Conservation (phyloP, 2,888 invertebrate species). For the Polyommatus icarus region DNA sequence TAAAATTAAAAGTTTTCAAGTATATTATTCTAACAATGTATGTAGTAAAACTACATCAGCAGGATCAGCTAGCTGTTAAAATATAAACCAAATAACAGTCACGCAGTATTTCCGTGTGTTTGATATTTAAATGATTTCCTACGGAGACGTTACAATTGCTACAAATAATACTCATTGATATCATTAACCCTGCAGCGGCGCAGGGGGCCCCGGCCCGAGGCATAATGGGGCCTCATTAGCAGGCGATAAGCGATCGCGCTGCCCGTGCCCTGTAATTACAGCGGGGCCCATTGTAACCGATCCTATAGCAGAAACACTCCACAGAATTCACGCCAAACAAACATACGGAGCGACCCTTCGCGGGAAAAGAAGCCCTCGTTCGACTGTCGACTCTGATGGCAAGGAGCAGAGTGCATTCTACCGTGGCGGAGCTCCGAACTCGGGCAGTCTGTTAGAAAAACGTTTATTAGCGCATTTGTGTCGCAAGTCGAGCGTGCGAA, state of each 20-base stretch:
- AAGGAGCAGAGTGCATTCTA: slow-evolving; percentile 40
- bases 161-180: slow-evolving; percentile 23
- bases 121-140: slow-evolving; percentile 17
- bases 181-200: slow-evolving; percentile 24
- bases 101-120: not conserved
- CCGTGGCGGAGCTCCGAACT: slow-evolving; percentile 47
- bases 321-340: slow-evolving; percentile 52
- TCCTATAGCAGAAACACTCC: slow-evolving; percentile 40
- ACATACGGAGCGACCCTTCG: slow-evolving; percentile 45
- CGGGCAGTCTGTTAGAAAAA: slow-evolving; percentile 58
- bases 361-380: slow-evolving; percentile 31
- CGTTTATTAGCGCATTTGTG: slow-evolving; percentile 72
- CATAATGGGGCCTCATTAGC: slow-evolving; percentile 28
- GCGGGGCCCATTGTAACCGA: slow-evolving; percentile 42
- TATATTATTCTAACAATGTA: too few relatives aligned
- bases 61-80: not conserved
- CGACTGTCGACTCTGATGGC: slow-evolving; percentile 37
- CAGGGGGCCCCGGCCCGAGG: slow-evolving; percentile 8
- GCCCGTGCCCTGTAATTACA: slow-evolving; percentile 42
- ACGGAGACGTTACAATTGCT: slow-evolving; percentile 7
- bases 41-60: too few relatives aligned
- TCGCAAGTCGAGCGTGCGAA: slow-evolving; percentile 64
- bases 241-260: slow-evolving; percentile 31
- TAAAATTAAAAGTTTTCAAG: too few relatives aligned
- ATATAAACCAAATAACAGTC: not conserved